These are phyloP conservation scores for Drosophila infuscata DNA, from an alignment of 2,888 invertebrate species.

Conservation along the genomic window DNA sequence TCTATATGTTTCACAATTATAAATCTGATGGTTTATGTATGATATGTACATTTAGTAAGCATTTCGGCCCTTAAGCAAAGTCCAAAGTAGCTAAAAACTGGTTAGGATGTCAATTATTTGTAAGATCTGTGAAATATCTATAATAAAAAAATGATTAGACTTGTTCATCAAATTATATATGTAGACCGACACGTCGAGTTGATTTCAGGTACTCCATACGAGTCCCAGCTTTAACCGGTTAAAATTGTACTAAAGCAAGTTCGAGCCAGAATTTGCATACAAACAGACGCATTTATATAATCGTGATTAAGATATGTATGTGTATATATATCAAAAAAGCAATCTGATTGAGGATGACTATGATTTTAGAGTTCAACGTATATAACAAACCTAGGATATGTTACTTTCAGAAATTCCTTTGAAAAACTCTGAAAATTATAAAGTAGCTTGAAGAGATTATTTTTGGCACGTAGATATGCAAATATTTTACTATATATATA, in stretches of 20 bases:
- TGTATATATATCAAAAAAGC: background rate
- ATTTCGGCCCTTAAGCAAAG: background rate
- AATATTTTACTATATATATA: background rate
- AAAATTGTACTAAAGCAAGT: background rate
- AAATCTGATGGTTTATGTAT: background rate
- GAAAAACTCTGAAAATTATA: background rate
- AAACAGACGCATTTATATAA: background rate
- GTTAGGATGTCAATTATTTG: background rate
- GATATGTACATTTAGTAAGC: background rate
- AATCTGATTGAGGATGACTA: no score
- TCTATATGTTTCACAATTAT: background rate
- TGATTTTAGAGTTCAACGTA: background rate
- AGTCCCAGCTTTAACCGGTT: constrained; percentile 8
- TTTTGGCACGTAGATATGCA: background rate
- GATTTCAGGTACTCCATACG: background rate
- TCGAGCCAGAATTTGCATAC: background rate
- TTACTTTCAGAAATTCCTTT: background rate
- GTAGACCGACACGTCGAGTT: background rate
- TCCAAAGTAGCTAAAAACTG: constrained; percentile 3
- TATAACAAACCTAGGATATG: background rate
- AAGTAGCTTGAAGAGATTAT: background rate
- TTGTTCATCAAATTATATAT: background rate
- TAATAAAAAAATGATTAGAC: background rate
- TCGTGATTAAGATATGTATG: background rate
- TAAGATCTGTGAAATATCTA: background rate